Base-by-base conservation (phyloP, 2,888 invertebrate species). In the Tolmerus cingulatus region DNA sequence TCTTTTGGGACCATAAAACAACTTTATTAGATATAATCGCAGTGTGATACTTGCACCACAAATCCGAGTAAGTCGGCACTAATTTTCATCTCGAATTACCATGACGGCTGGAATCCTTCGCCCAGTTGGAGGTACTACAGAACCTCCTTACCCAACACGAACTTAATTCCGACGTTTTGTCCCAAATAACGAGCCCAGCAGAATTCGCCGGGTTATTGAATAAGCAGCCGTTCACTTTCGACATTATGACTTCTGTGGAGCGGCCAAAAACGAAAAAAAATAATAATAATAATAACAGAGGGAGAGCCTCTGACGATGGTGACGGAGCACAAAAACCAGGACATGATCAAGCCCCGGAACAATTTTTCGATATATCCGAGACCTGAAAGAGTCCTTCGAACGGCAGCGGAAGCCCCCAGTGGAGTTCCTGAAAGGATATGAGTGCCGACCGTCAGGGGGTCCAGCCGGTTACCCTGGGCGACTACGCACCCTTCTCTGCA, bases 371-470 rank as follows among this genome's bases (percentile, higher is more conserved):
- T 76, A 37, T 76, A 37, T n/a, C 76, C 40, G 34, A 76, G 27
- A 37, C 40, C 40, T 76, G 76, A 76, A 76, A 34, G 76, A 77
- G 85, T 85, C 87, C 30, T 46, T 40, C 74, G 37, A 78, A 66
- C 40, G 76, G 51, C 43, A 81, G 79, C 55, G 81, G 81, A 87
- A 88, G 74, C 89, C 89, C 89, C 88, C 88, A 89, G 57, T 87
- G 88, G 89, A 66, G 88, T 16, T 74, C 57, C 57, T 89, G 89
- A 89, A 89, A 89, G 89, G 89, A 89, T 88, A 88, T 88, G 82
- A 87, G 87, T 89, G 89, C 89, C 81, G 77, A 87, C 86, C 84
- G 87, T 81, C 87, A 86, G 87, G 87, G 82, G 87, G 87, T 88
- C 87, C 37, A 14, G 66, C 66, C 30, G 87, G 88, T 88, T 87